Percentiles rank a stretch among this genome's conserved stretches.
Evolutionary conservation across 2,113 vertebrate species (phyloP).

Genomic region (Verasper variegatus): DNA sequence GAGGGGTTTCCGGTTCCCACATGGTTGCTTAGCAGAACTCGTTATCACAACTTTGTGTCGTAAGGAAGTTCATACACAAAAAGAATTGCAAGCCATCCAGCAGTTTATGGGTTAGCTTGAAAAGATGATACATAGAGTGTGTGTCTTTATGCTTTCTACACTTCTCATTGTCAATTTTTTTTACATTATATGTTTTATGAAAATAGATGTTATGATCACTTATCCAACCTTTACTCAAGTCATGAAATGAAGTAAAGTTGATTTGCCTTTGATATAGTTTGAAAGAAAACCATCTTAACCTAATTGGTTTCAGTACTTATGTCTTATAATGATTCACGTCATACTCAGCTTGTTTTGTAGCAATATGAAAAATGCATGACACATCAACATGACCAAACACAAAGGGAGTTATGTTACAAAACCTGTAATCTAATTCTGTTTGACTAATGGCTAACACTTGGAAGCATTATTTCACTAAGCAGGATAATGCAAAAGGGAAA

Average conservation of each 20-base stretch:
- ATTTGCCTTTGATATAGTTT: not conserved
- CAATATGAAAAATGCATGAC: not conserved
- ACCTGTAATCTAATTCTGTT: not conserved
- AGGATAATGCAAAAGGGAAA: not conserved
- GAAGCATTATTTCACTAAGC: not conserved
- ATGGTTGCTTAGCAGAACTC: not conserved
- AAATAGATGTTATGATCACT: not conserved
- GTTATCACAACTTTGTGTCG: not conserved
- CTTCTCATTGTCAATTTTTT: not conserved
- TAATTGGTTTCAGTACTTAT: not conserved
- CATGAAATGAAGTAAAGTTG: too few relatives aligned
- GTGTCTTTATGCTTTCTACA: not conserved
- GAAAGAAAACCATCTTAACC: not conserved
- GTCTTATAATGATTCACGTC: not conserved
- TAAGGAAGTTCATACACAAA: not conserved
- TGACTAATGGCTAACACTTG: too few relatives aligned
- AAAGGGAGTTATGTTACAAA: constrained; percentile 2
- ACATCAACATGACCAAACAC: constrained; percentile 1
- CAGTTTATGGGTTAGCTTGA: not conserved
- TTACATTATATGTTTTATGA: not conserved
- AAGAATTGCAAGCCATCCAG: not conserved
- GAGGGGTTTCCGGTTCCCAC: not conserved
- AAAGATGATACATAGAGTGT: not conserved
- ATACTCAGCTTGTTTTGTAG: not conserved
- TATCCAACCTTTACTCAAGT: not conserved